phyloP scores from a whole-genome alignment of 2,888 invertebrate species.

The Boloria selene region DNA sequence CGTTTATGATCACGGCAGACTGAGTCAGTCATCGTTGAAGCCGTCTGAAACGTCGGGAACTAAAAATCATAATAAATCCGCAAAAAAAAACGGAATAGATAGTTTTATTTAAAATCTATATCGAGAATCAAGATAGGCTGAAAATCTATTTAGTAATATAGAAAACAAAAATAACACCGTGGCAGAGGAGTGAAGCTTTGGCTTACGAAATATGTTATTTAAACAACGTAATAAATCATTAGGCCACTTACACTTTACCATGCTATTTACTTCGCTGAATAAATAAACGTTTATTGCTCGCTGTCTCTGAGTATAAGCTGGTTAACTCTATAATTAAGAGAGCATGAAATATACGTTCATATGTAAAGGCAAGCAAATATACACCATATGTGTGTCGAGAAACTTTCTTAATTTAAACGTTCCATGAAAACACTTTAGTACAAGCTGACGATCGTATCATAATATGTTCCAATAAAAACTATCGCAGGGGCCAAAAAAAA shows the following conservation, averaged over 20 bases:
- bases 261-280: slow-evolving; percentile 11
- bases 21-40: no score
- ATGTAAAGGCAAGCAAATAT: not conserved
- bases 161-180: slow-evolving; percentile 6
- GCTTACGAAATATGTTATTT: slow-evolving; percentile 8
- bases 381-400: slow-evolving; percentile 8
- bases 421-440: not conserved
- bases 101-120: no score
- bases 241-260: slow-evolving; percentile 7
- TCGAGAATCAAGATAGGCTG: no score
- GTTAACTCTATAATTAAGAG: slow-evolving; percentile 12
- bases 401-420: slow-evolving; percentile 29
- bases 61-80: no score
- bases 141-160: not conserved
- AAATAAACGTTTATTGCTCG: slow-evolving; percentile 11
- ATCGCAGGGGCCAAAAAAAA: not conserved
- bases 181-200: not conserved
- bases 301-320: slow-evolving; percentile 9
- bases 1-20: no score
- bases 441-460: no score
- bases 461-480: not conserved
- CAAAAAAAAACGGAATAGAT: no score
- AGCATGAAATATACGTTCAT: slow-evolving; percentile 2
- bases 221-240: slow-evolving; percentile 13
- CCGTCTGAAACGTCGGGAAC: no score